Conservation (phyloP, 2,113 vertebrate species). For the Lamprotornis superbus region DNA sequence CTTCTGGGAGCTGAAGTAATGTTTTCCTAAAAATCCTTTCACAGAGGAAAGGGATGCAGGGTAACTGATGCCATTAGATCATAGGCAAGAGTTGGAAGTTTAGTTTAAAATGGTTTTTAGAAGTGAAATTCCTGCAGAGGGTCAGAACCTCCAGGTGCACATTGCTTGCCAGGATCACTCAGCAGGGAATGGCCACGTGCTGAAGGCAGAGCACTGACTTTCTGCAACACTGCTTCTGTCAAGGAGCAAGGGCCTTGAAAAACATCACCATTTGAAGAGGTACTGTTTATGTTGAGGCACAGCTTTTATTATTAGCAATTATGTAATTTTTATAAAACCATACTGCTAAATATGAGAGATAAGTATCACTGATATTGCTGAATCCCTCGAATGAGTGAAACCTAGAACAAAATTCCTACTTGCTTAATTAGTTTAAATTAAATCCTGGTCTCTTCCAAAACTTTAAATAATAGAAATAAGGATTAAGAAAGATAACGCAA, state of each 20-base stretch:
- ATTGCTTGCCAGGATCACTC: neutral
- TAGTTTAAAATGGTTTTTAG: neutral
- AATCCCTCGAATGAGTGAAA: neutral
- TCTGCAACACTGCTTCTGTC: neutral
- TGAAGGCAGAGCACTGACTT: rapidly evolving
- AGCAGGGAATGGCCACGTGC: rapidly evolving
- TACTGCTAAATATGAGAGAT: neutral
- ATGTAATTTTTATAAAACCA: neutral
- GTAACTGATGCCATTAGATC: neutral
- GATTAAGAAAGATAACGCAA: neutral
- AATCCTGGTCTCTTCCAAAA: neutral
- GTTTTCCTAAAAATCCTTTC: neutral
- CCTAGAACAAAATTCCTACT: neutral
- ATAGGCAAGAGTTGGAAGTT: neutral
- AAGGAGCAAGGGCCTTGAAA: neutral
- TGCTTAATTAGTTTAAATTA: neutral
- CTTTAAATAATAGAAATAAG: neutral
- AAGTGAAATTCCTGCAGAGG: neutral
- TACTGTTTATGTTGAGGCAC: neutral
- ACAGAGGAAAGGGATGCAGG: neutral
- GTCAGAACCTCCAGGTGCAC: neutral
- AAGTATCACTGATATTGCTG: neutral
- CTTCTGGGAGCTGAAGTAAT: neutral
- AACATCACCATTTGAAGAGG: neutral
- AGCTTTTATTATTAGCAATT: neutral